Conservation (phyloP, 2,113 vertebrate genomes). For the Oxyura jamaicensis region DNA sequence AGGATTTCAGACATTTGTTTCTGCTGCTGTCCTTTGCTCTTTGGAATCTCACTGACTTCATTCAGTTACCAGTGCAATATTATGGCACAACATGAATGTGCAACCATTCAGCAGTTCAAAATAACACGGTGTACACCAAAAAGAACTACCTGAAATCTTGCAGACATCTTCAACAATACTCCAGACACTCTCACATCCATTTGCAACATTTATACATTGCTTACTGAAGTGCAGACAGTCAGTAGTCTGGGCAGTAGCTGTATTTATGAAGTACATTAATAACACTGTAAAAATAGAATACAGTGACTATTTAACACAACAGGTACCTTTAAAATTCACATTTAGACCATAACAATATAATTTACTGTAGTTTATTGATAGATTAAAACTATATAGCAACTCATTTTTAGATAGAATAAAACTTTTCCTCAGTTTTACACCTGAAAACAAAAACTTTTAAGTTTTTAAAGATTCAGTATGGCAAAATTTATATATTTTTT, state of each 20-base stretch:
- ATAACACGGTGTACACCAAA: neutral
- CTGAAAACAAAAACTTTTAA: neutral
- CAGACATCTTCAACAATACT: constrained; percentile 69
- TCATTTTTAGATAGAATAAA: neutral
- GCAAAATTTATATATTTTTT: neutral
- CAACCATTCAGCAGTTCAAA: neutral
- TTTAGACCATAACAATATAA: neutral
- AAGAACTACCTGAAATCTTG: constrained; percentile 72
- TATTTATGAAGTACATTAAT: constrained; percentile 29
- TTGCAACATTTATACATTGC: constrained; percentile 54
- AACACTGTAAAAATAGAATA: constrained; percentile 66
- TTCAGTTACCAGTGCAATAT: neutral
- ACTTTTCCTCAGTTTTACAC: neutral
- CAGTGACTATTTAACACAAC: neutral
- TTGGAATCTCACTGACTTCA: neutral
- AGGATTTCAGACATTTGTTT: neutral
- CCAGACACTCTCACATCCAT: constrained; percentile 69
- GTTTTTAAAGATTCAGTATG: neutral
- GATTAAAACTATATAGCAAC: neutral
- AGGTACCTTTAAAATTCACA: neutral
- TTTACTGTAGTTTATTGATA: neutral
- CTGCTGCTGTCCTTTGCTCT: neutral
- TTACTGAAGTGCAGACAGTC: constrained; percentile 66
- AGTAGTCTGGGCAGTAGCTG: constrained; percentile 10
- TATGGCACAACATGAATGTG: neutral